Evolutionary conservation across 2,797 vertebrate genomes (phyloP).

Genomic region (Sebastes glaucus): DNA sequence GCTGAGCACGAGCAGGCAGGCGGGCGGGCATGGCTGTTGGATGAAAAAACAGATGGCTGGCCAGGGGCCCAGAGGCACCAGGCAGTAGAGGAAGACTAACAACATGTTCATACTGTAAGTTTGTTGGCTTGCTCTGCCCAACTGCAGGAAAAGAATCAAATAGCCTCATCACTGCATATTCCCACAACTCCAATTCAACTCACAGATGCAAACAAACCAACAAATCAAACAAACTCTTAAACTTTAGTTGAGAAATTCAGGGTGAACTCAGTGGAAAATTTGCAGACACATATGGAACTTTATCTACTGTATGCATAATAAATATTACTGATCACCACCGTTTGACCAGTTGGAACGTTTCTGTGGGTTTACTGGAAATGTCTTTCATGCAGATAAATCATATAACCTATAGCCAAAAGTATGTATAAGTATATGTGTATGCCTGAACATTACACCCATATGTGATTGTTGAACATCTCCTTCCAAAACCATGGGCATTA

Average conservation of each 20-base stretch:
- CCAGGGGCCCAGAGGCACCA: conserved; percentile 42
- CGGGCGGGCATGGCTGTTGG: conserved; percentile 11
- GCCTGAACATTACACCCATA: not conserved
- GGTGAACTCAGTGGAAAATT: not conserved
- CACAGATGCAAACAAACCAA: not conserved
- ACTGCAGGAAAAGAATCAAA: conserved; percentile 16
- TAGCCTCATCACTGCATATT: not conserved
- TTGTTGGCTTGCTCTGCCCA: not conserved
- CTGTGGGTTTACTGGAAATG: too few relatives aligned
- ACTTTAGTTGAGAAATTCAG: not conserved
- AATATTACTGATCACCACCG: not conserved
- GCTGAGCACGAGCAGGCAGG: conserved; percentile 53
- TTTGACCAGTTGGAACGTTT: not conserved
- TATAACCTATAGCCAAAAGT: not conserved
- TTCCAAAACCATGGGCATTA: not conserved
- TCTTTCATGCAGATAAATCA: not conserved
- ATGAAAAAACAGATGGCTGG: conserved; percentile 51
- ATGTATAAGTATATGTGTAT: not conserved
- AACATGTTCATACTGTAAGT: conserved; percentile 18
- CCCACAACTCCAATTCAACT: not conserved
- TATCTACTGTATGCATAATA: not conserved
- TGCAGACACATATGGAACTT: not conserved
- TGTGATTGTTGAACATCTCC: not conserved
- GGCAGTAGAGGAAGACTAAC: conserved; percentile 40
- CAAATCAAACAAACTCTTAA: not conserved